A percentile compares a stretch with the other conserved stretches of the same genome.
phyloP scores from a whole-genome alignment of 64 coral and sea anemone genomes.

The Montipora sp. region DNA sequence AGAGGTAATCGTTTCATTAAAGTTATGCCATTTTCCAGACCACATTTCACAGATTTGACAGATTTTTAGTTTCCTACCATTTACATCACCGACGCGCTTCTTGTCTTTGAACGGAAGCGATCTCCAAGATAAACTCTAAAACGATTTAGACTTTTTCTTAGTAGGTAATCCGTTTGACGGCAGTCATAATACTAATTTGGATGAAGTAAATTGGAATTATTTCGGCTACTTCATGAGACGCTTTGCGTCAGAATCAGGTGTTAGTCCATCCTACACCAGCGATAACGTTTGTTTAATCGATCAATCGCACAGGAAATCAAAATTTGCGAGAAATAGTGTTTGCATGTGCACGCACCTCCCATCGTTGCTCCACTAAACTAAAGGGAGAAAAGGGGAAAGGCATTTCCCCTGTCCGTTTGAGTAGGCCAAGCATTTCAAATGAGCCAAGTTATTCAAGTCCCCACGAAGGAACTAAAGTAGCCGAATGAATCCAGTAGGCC shows the following conservation, averaged over 20 bases:
- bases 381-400: not conserved
- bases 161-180: no score
- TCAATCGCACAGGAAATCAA: not conserved
- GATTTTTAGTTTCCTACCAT: no score
- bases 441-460: not conserved
- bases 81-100: no score
- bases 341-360: not conserved
- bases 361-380: not conserved
- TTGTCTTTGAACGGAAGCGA: no score
- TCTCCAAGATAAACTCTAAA: no score
- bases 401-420: not conserved
- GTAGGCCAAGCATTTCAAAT: not conserved
- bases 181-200: not conserved
- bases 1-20: no score
- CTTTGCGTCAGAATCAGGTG: not conserved
- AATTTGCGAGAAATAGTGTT: not conserved
- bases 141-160: no score
- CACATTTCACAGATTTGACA: no score
- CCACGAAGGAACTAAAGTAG: conserved; percentile 1
- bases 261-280: not conserved
- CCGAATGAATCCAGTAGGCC: no score
- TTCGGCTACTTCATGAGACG: not conserved
- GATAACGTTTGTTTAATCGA: not conserved
- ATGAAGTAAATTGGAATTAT: not conserved
- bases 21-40: no score